Evolutionary conservation across 2,888 invertebrate species (phyloP).

Genomic region (Rosalia funebris): DNA sequence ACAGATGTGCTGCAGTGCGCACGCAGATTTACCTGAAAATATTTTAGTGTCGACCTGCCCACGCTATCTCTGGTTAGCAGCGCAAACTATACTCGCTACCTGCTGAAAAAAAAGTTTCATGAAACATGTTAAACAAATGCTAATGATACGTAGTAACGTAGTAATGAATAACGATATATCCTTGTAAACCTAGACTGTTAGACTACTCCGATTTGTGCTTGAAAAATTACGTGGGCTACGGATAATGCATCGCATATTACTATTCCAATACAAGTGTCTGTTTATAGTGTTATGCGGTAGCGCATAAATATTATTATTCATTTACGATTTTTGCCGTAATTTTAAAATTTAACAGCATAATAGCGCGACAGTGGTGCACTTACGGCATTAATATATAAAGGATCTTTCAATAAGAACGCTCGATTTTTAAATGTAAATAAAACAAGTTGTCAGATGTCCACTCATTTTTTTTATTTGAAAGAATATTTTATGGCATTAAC

Average conservation of each 20-base stretch:
- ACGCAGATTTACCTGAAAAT: slow-evolving; percentile 31
- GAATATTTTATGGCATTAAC: no score
- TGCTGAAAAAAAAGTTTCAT: slow-evolving; percentile 11
- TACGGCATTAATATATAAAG: no score
- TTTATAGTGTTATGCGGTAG: background rate
- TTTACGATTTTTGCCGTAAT: background rate
- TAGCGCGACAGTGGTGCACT: no score
- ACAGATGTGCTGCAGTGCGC: slow-evolving; percentile 33
- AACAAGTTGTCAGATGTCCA: no score
- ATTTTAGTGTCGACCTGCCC: slow-evolving; percentile 20
- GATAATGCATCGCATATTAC: background rate
- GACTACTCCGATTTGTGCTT: background rate
- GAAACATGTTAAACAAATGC: slow-evolving; percentile 6
- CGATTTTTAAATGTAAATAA: no score
- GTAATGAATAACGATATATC: no score
- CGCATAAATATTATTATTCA: no score
- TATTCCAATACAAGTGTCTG: background rate
- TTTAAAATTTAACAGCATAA: no score
- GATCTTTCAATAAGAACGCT: no score
- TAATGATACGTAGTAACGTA: background rate
- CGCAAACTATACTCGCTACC: slow-evolving; percentile 1
- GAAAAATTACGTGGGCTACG: background rate
- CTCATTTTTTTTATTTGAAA: no score
- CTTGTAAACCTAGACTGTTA: slow-evolving; percentile 1
- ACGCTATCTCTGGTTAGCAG: slow-evolving; percentile 13